phyloP scores from a whole-genome alignment of 2,113 vertebrate species.

The Pelvicachromis taeniatus region DNA sequence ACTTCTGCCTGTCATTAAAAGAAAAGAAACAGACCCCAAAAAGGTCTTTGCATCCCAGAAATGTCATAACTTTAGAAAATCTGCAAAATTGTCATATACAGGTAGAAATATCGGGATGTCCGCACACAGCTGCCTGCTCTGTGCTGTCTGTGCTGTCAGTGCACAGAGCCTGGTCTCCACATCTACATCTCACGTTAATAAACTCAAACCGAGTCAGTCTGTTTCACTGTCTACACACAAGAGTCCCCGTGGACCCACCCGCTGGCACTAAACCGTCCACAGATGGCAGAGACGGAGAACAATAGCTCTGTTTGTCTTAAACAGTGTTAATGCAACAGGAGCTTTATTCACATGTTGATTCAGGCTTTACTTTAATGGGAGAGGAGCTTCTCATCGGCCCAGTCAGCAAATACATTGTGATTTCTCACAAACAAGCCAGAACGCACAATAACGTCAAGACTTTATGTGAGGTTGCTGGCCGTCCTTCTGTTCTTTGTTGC shows the following conservation, averaged over 20 bases:
- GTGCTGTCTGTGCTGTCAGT: background rate
- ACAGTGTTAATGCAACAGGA: background rate
- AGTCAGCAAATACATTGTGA: background rate
- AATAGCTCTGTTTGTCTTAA: conserved; percentile 44
- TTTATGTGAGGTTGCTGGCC: background rate
- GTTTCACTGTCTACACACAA: conserved; percentile 5
- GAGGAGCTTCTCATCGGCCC: background rate
- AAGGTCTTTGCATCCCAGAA: background rate
- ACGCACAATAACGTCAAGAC: background rate
- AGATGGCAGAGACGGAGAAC: conserved; percentile 40
- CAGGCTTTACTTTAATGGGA: background rate
- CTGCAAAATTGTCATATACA: background rate
- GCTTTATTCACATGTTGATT: conserved; percentile 8
- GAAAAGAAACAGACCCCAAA: background rate
- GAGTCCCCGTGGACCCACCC: conserved; percentile 21
- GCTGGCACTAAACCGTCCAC: conserved; percentile 46
- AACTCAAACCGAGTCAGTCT: conserved; percentile 31
- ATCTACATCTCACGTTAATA: background rate
- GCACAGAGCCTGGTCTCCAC: background rate
- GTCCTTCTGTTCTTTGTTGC: background rate
- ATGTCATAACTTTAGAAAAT: background rate
- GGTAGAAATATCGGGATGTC: background rate
- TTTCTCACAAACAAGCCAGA: background rate
- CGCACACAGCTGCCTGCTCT: background rate
- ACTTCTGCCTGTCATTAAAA: background rate